Conservation (phyloP, 2,113 vertebrate genomes). For the Galbula dea region DNA sequence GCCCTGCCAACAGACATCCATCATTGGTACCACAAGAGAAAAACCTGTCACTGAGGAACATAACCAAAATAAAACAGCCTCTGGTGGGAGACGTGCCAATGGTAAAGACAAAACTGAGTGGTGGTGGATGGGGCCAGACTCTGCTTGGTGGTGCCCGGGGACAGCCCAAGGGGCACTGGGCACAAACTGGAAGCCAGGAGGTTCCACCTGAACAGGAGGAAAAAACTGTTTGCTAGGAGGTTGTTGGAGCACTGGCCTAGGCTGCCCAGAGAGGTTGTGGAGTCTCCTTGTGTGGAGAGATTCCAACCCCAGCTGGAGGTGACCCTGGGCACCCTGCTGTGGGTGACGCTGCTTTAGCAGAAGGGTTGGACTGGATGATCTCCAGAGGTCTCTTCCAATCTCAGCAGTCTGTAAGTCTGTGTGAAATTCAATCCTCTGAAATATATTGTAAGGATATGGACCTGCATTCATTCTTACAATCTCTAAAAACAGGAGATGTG, state of each 20-base stretch:
- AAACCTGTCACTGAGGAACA: neutral
- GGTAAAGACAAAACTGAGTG: neutral
- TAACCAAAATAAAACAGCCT: accelerated
- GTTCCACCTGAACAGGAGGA: neutral
- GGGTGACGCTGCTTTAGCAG: neutral
- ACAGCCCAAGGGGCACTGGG: no score
- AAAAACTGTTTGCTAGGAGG: neutral
- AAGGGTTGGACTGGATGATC: neutral
- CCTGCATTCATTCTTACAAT: accelerated
- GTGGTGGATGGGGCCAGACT: no score
- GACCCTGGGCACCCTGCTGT: no score
- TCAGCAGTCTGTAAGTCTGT: neutral
- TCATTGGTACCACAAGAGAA: neutral
- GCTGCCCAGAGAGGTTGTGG: no score
- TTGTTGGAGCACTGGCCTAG: no score
- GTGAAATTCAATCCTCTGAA: neutral
- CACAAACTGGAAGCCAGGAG: no score
- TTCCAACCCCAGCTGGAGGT: no score
- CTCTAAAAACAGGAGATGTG: neutral
- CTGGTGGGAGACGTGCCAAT: accelerated
- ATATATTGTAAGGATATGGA: accelerated
- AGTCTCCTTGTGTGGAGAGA: no score
- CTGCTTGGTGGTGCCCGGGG: no score
- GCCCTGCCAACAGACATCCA: neutral
- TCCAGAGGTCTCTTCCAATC: neutral